Evolutionary conservation across 2,113 vertebrate genomes (phyloP), one percentile per base, ranked within the genome.

Genomic region (Tamias sibiricus): DNA sequence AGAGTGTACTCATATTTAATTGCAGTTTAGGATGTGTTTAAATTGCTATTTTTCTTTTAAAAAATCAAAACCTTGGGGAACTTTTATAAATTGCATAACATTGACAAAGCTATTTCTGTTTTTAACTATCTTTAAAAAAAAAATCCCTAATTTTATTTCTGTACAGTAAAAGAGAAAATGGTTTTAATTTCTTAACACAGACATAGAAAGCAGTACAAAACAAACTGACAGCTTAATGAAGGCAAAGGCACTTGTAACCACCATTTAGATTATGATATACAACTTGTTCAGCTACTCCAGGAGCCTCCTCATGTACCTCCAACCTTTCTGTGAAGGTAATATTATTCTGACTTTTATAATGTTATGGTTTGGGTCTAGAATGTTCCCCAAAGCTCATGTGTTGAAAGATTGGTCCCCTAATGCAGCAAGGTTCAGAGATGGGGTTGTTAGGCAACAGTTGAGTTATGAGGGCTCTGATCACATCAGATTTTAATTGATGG

Each of bases 41-140:
- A n/a, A 52, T 96, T 76, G 82, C 6, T 96, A 86, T 84, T 96
- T 87, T 95, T 76, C 28, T 3, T 89, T 81, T 20, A 19, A 24
- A 40, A 87, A 85, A 24, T 74, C 81, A 95, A 98, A 62, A 4
- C n/a, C 28, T 92, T 37, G 8, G 74, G 69, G 1, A 10, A 96
- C 84, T 87, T 91, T 96, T 94, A 19, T 52, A 94, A 91, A 75
- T 92, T 75, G 62, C 0, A 24, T 3, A 37, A 16, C 32, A 24
- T 90, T 16, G 90, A 85, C 0, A 0, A 76, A 40, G 22, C 12
- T 32, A 32, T 30, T 19, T 71, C 5, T 95, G 13, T 64, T 89
- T 74, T 81, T 66, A 54, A 71, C 3, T 32, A 26, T 47, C 17
- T 90, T 84, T 71, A n/a, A 88, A 71, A 57, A 82, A 49, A 40